A percentile compares a stretch with the other conserved stretches of the same genome.
Conservation (phyloP, 1,140 invertebrate species). For the Penaeus chinensis region DNA sequence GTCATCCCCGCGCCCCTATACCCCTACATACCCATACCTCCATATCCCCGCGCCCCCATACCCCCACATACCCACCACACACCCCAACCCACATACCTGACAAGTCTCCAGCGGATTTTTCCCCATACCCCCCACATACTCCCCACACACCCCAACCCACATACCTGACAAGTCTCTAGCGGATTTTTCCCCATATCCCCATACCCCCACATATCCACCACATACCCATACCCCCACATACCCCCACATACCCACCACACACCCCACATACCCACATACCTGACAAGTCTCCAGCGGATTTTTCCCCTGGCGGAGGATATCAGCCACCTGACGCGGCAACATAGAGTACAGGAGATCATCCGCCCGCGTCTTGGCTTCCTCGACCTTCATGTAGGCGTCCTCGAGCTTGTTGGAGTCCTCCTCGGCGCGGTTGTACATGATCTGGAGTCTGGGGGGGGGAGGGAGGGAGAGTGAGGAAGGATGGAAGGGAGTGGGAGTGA, state of each 20-base stretch:
- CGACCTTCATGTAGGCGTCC: constrained; percentile 77
- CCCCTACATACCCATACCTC: no score
- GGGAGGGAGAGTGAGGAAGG: constrained; percentile 55
- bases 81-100: constrained; percentile 70
- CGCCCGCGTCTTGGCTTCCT: constrained; percentile 86
- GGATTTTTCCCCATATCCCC: constrained; percentile 80
- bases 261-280: constrained; percentile 55
- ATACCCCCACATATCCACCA: no score
- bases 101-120: constrained; percentile 81
- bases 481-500: no score
- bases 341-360: constrained; percentile 92
- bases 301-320: constrained; percentile 77
- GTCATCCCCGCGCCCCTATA: no score
- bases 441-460: constrained; percentile 74
- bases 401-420: constrained; percentile 80
- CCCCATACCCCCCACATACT: no score
- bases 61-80: no score
- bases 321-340: constrained; percentile 83
- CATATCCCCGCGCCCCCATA: no score
- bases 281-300: constrained; percentile 82
- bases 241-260: no score
- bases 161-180: constrained; percentile 81
- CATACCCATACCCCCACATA: no score
- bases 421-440: constrained; percentile 84
- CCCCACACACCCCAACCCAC: no score